These are phyloP conservation scores for Scomberomorus guttatus DNA, from an alignment of 2,797 vertebrate genomes.

Conservation along the genomic window DNA sequence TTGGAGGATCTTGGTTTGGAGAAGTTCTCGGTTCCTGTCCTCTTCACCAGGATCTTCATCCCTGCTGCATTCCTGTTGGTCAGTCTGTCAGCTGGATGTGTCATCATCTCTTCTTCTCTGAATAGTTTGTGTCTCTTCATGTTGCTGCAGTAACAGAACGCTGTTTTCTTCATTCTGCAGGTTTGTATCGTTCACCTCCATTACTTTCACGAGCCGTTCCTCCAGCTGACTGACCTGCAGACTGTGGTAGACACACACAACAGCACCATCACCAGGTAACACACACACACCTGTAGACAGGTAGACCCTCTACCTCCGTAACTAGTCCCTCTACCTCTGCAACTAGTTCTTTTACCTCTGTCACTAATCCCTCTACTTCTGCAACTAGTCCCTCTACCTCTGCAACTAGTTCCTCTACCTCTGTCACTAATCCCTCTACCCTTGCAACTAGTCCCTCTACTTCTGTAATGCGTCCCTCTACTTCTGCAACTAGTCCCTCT, in stretches of 20 bases:
- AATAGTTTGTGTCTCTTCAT: not conserved
- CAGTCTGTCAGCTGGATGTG: not conserved
- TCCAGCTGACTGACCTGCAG: constrained; percentile 95
- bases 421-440: too few relatives aligned
- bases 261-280: constrained; percentile 94
- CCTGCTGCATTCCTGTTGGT: constrained; percentile 94
- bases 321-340: too few relatives aligned
- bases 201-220: constrained; percentile 95
- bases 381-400: too few relatives aligned
- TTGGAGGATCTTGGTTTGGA: constrained; percentile 93
- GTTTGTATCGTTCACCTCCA: constrained; percentile 94
- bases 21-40: constrained; percentile 89
- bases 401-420: too few relatives aligned
- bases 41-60: constrained; percentile 96
- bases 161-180: constrained; percentile 20
- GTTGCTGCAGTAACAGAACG: not conserved
- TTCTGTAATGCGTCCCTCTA: too few relatives aligned
- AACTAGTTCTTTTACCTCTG: too few relatives aligned
- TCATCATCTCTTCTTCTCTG: not conserved
- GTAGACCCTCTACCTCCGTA: too few relatives aligned
- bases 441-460: too few relatives aligned
- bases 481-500: too few relatives aligned
- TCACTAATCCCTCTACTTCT: too few relatives aligned
- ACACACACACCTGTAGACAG: not conserved
- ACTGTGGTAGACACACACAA: constrained; percentile 94